Conservation (phyloP, 2,888 invertebrate species). For the Scaptomyza flava region DNA sequence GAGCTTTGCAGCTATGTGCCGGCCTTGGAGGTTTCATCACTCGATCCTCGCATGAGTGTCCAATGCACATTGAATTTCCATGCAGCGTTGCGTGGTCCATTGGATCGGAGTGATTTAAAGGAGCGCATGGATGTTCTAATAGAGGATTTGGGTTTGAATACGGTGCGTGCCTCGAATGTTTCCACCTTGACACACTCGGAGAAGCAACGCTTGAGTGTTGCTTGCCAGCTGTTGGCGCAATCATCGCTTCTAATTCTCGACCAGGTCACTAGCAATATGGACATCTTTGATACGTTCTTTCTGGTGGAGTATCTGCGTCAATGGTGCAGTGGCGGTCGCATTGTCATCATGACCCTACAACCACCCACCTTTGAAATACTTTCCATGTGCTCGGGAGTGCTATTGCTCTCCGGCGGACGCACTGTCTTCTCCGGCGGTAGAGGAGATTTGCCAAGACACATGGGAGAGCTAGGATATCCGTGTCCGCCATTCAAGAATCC, state of each 20-base stretch:
- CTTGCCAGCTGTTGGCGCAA: constrained; percentile 94
- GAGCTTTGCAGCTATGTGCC: constrained; percentile 88
- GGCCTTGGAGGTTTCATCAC: constrained; percentile 81
- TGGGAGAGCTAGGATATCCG: constrained; percentile 94
- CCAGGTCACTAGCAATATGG: constrained; percentile 89
- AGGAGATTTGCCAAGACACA: constrained; percentile 96
- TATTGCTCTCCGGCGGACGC: constrained; percentile 94
- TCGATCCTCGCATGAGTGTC: constrained; percentile 92
- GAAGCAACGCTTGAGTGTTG: constrained; percentile 93
- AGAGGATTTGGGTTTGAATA: constrained; percentile 95
- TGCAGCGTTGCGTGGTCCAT: constrained; percentile 87
- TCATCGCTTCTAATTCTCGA: constrained; percentile 94
- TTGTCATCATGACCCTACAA: constrained; percentile 95
- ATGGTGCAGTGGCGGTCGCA: constrained; percentile 90
- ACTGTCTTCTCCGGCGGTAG: constrained; percentile 96
- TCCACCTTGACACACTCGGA: constrained; percentile 94
- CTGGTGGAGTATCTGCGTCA: constrained; percentile 96
- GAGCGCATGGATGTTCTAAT: constrained; percentile 93
- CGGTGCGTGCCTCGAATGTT: constrained; percentile 94
- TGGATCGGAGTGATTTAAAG: constrained; percentile 87
- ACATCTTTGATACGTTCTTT: constrained; percentile 98
- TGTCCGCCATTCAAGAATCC: constrained; percentile 98
- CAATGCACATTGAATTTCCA: constrained; percentile 94
- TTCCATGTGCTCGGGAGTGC: constrained; percentile 90
- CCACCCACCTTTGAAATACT: constrained; percentile 98